phyloP scores from a whole-genome alignment of 1,140 invertebrate genomes.

The Pristionchus pacificus region DNA sequence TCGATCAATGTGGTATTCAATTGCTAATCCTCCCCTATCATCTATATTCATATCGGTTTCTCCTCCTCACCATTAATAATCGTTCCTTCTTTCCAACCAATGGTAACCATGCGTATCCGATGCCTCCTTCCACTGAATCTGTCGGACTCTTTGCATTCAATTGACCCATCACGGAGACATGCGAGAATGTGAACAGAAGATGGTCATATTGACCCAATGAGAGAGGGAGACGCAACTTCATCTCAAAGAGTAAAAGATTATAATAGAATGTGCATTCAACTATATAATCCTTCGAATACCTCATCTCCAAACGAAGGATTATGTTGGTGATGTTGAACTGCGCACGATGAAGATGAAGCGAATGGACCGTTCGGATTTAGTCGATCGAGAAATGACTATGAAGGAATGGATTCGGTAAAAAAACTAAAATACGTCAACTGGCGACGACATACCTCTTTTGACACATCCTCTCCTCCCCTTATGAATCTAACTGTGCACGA shows the following conservation, averaged over 20 bases:
- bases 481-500: slow-evolving; percentile 69
- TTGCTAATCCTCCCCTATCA: background rate
- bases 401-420: background rate
- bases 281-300: background rate
- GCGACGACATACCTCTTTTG: slow-evolving; percentile 61
- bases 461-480: slow-evolving; percentile 24
- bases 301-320: slow-evolving; percentile 54
- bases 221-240: slow-evolving; percentile 79
- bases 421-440: background rate
- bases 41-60: slow-evolving; percentile 65
- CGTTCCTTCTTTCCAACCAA: slow-evolving; percentile 73
- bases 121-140: background rate
- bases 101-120: slow-evolving; percentile 85
- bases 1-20: background rate
- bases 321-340: slow-evolving; percentile 66
- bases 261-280: background rate
- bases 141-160: slow-evolving; percentile 13
- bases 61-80: slow-evolving; percentile 60
- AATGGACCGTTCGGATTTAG: slow-evolving; percentile 11
- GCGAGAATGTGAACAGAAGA: slow-evolving; percentile 80
- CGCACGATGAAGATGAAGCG: slow-evolving; percentile 15
- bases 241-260: slow-evolving; percentile 61
- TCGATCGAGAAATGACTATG: slow-evolving; percentile 20
- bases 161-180: slow-evolving; percentile 59
- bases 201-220: slow-evolving; percentile 75